Evolutionary conservation across 2,797 vertebrate genomes (phyloP).

Genomic region (Schizopygopsis malacanthus): DNA sequence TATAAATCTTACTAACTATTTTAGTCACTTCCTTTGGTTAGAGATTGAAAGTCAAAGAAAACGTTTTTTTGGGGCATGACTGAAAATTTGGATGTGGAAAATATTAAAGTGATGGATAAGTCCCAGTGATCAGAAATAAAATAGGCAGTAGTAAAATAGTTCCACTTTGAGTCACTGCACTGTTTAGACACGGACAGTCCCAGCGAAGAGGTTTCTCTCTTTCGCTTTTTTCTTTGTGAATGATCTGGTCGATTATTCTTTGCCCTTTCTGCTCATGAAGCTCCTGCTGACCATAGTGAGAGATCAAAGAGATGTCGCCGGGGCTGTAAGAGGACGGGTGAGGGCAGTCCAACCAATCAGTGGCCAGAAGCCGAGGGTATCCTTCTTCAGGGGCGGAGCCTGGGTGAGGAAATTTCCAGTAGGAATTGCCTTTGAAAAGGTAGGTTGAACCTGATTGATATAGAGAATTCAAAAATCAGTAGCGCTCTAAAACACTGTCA

Average conservation of each 20-base stretch:
- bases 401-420: slow-evolving; percentile 77
- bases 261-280: slow-evolving; percentile 60
- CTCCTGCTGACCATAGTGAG: slow-evolving; percentile 65
- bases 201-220: slow-evolving; percentile 52
- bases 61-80: neutral
- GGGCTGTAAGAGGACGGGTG: slow-evolving; percentile 58
- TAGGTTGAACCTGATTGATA: slow-evolving; percentile 70
- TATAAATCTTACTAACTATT: neutral
- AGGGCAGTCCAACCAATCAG: slow-evolving; percentile 78
- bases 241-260: slow-evolving; percentile 47
- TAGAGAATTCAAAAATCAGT: neutral
- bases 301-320: slow-evolving; percentile 62
- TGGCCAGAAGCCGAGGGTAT: slow-evolving; percentile 74
- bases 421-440: slow-evolving; percentile 75
- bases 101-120: slow-evolving; percentile 1
- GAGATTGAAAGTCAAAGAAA: neutral
- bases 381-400: slow-evolving; percentile 69
- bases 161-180: slow-evolving; percentile 41
- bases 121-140: slow-evolving; percentile 28
- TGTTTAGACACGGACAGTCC: slow-evolving; percentile 70
- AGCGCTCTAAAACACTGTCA: neutral
- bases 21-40: neutral
- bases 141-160: slow-evolving; percentile 21
- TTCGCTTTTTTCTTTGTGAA: slow-evolving; percentile 48
- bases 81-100: neutral